A percentile compares a stretch with the other conserved stretches of the same genome.
Conservation (phyloP, 2,888 invertebrate species). For the Amblyjoppa proteus region DNA sequence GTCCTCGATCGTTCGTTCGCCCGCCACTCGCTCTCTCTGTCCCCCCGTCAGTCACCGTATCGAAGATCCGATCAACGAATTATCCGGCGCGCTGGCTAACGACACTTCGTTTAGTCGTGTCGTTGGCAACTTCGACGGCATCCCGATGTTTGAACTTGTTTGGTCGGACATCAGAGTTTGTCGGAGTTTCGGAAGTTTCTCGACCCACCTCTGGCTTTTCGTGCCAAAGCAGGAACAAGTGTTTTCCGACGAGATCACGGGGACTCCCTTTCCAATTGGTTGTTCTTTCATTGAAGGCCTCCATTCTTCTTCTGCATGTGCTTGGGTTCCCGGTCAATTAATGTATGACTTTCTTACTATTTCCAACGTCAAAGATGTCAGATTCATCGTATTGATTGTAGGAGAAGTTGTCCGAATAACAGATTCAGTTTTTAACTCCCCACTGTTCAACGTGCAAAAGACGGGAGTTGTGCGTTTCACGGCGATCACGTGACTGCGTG, state of each 20-base stretch:
- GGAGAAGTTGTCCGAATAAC: background rate
- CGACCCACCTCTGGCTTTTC: background rate
- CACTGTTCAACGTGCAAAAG: no score
- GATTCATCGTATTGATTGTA: background rate
- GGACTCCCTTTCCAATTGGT: background rate
- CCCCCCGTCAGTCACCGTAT: slow-evolving; percentile 32
- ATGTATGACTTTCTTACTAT: no score
- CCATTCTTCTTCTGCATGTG: background rate
- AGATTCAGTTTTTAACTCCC: background rate
- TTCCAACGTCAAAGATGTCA: no score
- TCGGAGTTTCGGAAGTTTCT: background rate
- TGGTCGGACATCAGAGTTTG: background rate
- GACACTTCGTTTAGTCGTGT: slow-evolving; percentile 26
- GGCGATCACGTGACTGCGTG: no score
- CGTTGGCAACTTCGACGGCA: slow-evolving; percentile 19
- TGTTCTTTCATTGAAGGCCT: background rate
- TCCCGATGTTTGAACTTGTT: background rate
- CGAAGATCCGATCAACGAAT: slow-evolving; percentile 53
- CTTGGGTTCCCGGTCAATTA: no score
- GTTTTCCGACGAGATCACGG: background rate
- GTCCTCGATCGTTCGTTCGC: slow-evolving; percentile 4
- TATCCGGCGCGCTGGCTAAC: slow-evolving; percentile 15
- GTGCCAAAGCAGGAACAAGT: background rate
- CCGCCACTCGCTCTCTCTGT: background rate
- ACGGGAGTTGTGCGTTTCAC: no score